Conservation (phyloP, 2,888 invertebrate genomes). For the Xestoiulus laeticollis region DNA sequence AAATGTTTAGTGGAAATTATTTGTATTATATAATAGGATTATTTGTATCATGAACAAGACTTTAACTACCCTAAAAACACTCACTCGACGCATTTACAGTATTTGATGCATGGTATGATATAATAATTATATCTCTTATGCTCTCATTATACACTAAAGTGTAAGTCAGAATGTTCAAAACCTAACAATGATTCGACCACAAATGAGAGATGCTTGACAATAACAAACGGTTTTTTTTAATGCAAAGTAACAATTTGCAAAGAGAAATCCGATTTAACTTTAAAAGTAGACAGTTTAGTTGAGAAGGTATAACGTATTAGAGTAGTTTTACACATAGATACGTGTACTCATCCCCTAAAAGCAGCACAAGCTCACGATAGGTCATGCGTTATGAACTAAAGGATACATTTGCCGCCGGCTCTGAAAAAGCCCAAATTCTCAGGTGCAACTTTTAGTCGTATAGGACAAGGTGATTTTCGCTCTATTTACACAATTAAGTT, state of each 20-base stretch:
- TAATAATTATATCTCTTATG: not conserved
- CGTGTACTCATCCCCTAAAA: not conserved
- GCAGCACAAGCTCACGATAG: not conserved
- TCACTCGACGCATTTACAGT: too few species aligned
- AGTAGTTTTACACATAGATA: not conserved
- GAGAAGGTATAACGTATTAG: not conserved
- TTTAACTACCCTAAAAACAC: too few species aligned
- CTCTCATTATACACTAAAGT: not conserved
- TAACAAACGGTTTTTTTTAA: not conserved
- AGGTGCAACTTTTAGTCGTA: conserved; percentile 17
- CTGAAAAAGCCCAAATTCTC: not conserved
- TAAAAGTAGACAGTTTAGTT: not conserved
- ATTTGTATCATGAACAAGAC: too few species aligned
- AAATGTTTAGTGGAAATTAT: too few species aligned
- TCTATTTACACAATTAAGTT: conserved; percentile 38
- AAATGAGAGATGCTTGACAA: not conserved
- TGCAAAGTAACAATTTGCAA: not conserved
- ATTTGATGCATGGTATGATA: not conserved
- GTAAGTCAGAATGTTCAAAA: not conserved
- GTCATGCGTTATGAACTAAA: not conserved
- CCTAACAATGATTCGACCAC: not conserved
- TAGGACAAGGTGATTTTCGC: conserved; percentile 14
- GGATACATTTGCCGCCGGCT: not conserved
- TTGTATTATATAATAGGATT: too few species aligned
- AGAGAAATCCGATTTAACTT: not conserved